Base-by-base conservation (phyloP, 2,113 vertebrate species). In the Empidonax alnorum region DNA sequence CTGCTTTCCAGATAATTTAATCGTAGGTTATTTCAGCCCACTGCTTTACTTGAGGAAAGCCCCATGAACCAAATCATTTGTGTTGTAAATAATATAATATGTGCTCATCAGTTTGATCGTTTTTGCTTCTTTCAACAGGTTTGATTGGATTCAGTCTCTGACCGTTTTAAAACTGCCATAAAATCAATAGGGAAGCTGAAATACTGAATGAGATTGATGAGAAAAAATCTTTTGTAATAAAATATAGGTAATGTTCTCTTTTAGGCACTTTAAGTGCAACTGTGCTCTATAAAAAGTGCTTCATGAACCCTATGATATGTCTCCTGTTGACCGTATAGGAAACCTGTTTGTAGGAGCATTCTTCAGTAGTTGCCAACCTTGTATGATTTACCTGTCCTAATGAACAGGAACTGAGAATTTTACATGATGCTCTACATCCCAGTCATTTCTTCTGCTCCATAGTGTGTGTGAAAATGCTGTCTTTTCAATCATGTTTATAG, bases 131-230 rank as follows among this genome's bases (percentile, higher is more conserved):
- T 97, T 97, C 82, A 72, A 95, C 96, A 94, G 88, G 81, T 98
- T 96, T 98, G 93, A 93, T 92, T 96, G 84, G 89, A 93, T 97
- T 97, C 88, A 94, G 84, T 98, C 96, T 97, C 88, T 94, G 90
- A 37, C 94, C 86, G 79, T 96, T 97, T 96, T 95, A 96, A 98
- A 98, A 95, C 90, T 96, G 91, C 95, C 96, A 93, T 94, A 97
- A 97, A 96, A 97, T 97, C 97, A 94, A 96, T 97, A 94, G 86
- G 73, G 66, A 93, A 94, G 79, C 90, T 96, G 95, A 90, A 97
- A 97, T 97, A 96, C 93, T 93, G 84, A 96, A 93, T 63, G 89
- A 97, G 91, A 97, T 96, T 92, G 92, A 97, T 96, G 84, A 92
- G 87, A 58, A 93, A 90, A 87, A 58, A 91, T 90, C 55, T 68